Percentiles rank a stretch among this genome's conserved stretches.
phyloP scores from a whole-genome alignment of 1,140 invertebrate genomes.

The Berghia stephanieae region DNA sequence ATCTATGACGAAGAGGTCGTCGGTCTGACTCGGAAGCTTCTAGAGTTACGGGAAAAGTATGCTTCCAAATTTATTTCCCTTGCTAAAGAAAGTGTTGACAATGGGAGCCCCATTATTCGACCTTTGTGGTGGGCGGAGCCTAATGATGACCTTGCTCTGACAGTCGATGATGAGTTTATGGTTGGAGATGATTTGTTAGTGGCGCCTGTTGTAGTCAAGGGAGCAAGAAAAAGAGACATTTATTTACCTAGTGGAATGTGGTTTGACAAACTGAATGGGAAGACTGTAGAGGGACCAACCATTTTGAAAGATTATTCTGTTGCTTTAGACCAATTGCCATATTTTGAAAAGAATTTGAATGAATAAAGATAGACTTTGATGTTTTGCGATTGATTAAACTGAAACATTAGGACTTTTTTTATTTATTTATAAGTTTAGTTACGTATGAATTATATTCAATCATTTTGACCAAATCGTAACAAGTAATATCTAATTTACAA shows the following conservation, averaged over 20 bases:
- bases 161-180: slow-evolving; percentile 83
- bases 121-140: slow-evolving; percentile 92
- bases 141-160: slow-evolving; percentile 79
- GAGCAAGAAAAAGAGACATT: slow-evolving; percentile 74
- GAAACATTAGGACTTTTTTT: too few relatives aligned
- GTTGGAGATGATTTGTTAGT: slow-evolving; percentile 83
- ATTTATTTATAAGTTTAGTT: too few relatives aligned
- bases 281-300: slow-evolving; percentile 71
- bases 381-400: too few relatives aligned
- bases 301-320: slow-evolving; percentile 75
- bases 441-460: too few relatives aligned
- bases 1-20: slow-evolving; percentile 78
- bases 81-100: slow-evolving; percentile 77
- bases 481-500: too few relatives aligned
- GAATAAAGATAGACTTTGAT: too few relatives aligned
- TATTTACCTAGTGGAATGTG: slow-evolving; percentile 71
- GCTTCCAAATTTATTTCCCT: slow-evolving; percentile 69
- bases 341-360: too few relatives aligned
- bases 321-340: slow-evolving; percentile 66
- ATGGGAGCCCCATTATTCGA: slow-evolving; percentile 71
- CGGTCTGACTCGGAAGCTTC: slow-evolving; percentile 74
- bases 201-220: slow-evolving; percentile 80
- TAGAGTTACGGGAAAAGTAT: slow-evolving; percentile 76
- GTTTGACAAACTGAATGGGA: slow-evolving; percentile 38
- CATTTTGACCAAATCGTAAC: too few relatives aligned